Evolutionary conservation across 2,113 vertebrate species (phyloP), one percentile per base, ranked within the genome.

Genomic region (Castor canadensis): DNA sequence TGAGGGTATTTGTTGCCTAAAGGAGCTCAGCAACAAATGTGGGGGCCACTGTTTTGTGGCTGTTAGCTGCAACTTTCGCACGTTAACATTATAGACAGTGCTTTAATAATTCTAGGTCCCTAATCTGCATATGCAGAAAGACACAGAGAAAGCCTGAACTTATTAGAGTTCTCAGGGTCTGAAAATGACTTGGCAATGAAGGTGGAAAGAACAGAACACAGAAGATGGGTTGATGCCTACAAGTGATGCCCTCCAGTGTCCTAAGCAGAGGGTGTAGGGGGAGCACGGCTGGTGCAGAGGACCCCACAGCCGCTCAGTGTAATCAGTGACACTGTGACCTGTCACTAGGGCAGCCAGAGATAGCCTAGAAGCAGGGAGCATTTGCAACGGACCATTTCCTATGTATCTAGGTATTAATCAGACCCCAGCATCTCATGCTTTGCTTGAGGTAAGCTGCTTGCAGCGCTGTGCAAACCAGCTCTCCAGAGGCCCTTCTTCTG

Each of bases 331-430:
- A 9, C n/a, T 94, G 30, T 76, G 47, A 58, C 47, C 64, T 96
- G 93, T 91, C 89, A 90, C 0, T 13, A 89, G 96, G 96, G 72
- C 24, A 60, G 67, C 30, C 84, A 86, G 76, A 90, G 95, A 83
- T 16, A 81, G 5, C 49, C 64, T 32, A 30, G 24, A 79, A 97
- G 86, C 60, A 96, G 97, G 96, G 38, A 97, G 4, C 79, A n/a
- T 79, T 69, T 86, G 67, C 96, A 97, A 95, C 19, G 66, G 85
- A 54, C 67, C 66, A 40, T 85, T 95, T 82, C 38, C 90, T 75
- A 30, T 19, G 79, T 28, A 47, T 92, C 52, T 32, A 58, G 22
- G 76, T 76, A 40, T 69, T 93, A 62, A 56, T 22, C 32, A 9
- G 8, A 88, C 91, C 87, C 19, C 20, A 72, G 82, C 10, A 73